Conservation (phyloP, 2,113 vertebrate genomes). For the Dromaius novaehollandiae region DNA sequence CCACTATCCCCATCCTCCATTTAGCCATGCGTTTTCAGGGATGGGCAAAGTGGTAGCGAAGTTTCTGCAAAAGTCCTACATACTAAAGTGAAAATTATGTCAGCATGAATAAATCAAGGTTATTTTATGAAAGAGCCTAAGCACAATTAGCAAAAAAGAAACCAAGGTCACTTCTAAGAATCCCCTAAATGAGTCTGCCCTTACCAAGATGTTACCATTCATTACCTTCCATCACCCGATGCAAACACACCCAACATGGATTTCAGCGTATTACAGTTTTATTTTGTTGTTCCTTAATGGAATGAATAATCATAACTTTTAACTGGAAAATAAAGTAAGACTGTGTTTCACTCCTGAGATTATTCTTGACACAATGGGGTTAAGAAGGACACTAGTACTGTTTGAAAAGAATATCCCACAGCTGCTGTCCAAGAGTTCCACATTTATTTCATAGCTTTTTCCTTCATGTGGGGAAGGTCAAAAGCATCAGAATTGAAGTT, state of each 20-base stretch:
- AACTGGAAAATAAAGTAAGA: neutral
- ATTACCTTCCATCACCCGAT: neutral
- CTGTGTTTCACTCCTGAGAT: neutral
- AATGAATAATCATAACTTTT: neutral
- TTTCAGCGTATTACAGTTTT: neutral
- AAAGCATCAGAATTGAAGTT: neutral
- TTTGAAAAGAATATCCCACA: neutral
- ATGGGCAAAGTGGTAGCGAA: accelerated
- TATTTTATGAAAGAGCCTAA: neutral
- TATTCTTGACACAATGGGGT: neutral
- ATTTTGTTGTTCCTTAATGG: neutral
- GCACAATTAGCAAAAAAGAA: neutral
- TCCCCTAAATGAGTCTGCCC: neutral
- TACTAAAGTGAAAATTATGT: neutral
- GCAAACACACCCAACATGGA: neutral
- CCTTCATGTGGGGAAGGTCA: neutral
- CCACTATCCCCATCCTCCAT: neutral
- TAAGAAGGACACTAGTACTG: neutral
- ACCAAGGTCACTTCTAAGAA: neutral
- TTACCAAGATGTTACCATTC: neutral
- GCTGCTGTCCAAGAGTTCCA: neutral
- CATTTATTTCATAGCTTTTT: neutral
- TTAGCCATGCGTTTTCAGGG: neutral
- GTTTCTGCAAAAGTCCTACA: neutral
- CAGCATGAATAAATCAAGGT: neutral